Base-by-base conservation (phyloP, 2,113 vertebrate genomes). In the Crypturellus undulatus region DNA sequence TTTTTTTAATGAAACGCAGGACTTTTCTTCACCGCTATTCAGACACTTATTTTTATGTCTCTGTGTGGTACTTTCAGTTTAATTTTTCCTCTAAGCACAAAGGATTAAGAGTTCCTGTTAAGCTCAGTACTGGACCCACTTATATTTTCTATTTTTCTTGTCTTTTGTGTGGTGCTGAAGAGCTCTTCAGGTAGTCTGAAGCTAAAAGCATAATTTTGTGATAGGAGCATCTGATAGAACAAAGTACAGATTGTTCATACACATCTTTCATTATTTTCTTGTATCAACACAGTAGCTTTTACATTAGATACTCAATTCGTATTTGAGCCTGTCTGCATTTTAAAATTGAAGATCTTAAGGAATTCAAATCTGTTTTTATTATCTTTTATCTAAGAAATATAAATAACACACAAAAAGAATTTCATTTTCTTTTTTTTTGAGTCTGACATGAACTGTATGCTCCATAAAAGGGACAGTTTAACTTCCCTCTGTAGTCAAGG, bases 81-180 rank as follows among this genome's bases (percentile, higher is more conserved):
- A 80, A 11, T 87, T 92, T 96, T 91, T 38, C 6, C 11, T 11
- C 17, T 85, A 78, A 83, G 4, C n/a, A 89, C 43, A 81, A 73
- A 87, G 19, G 30, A 85, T 92, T 80, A 83, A 79, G 45, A 20
- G 18, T 63, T 65, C 24, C 6, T 79, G 75, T 92, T 84, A 79
- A 92, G n/a, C 14, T 76, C 43, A 85, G 2, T 76, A 86, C 10
- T 58, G 7, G 21, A 68, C 32, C 32, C 65, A 78, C 26, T 86
- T 78, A 24, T n/a, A 77, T 77, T 94, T 94, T 89, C 79, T 89
- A 12, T 89, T 93, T 30, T 73, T 84, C 26, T 62, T 84, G 49
- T 62, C 49, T 83, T 93, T 67, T 84, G 12, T 91, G 65, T 72
- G 85, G 30, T 64, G 28, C 26, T 92, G 62, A 69, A 89, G 75